These are phyloP conservation scores for Archaeoteleia sp. DNA, from an alignment of 2,888 invertebrate species.

Conservation along the genomic window DNA sequence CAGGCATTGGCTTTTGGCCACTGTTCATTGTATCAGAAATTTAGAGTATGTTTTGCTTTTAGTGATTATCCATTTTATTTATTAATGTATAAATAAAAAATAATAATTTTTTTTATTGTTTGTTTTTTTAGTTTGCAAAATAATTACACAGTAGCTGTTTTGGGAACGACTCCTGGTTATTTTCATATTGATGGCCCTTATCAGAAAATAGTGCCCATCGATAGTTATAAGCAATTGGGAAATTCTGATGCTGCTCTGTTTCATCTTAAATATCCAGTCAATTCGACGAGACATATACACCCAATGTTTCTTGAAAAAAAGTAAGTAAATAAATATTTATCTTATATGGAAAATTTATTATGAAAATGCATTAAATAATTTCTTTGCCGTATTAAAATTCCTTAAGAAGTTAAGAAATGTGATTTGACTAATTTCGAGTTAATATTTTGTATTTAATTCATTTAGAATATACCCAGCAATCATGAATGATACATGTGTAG, in stretches of 20 bases:
- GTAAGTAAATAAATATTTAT: no score
- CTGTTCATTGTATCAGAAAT: slow-evolving; percentile 75
- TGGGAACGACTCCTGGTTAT: slow-evolving; percentile 82
- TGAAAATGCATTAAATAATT: slow-evolving; percentile 59
- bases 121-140: slow-evolving; percentile 75
- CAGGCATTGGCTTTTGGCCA: slow-evolving; percentile 80
- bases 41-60: slow-evolving; percentile 73
- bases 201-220: slow-evolving; percentile 82
- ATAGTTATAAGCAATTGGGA: slow-evolving; percentile 78
- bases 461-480: slow-evolving; percentile 66
- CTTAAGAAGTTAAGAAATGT: neutral
- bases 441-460: slow-evolving; percentile 12
- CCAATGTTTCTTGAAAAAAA: slow-evolving; percentile 78
- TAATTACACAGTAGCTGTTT: slow-evolving; percentile 80
- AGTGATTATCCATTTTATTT: slow-evolving; percentile 3
- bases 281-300: slow-evolving; percentile 80
- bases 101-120: slow-evolving; percentile 1
- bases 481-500: slow-evolving; percentile 78
- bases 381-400: slow-evolving; percentile 6
- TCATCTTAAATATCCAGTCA: slow-evolving; percentile 78
- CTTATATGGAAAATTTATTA: no score
- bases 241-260: slow-evolving; percentile 80
- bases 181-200: slow-evolving; percentile 79
- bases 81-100: slow-evolving; percentile 5
- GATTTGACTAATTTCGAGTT: neutral